Base-by-base conservation (phyloP, 2,113 vertebrate genomes). In the Piaya cayana region DNA sequence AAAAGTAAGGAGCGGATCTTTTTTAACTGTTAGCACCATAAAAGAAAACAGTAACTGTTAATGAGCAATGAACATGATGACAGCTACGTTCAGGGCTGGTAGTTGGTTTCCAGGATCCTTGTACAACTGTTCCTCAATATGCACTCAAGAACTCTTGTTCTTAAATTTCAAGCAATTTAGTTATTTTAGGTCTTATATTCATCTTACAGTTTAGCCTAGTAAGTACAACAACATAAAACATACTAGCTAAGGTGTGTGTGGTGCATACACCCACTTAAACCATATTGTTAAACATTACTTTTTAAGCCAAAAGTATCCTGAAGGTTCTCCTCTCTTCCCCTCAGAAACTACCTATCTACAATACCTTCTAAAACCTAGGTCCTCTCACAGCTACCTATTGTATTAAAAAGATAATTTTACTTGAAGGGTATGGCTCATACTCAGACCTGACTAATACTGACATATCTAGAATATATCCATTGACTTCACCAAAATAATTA, bases 1-100 rank as follows among this genome's bases (percentile, higher is more conserved):
- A 99, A 37, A 91, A 99, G 95, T 64, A 99, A 97, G 16, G 99
- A 99, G 15, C 99, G 99, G 37, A 99, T 98, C 96, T 99, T 99
- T 97, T 99, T 99, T 89, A 99, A 95, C 99, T 99, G 97, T 79
- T 95, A 69, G 62, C 13, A 92, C 8, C 74, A 60, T 32, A 82
- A 93, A 78, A 82, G 36, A 79, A 60, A 92, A 37, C 50, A 79
- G 58, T 43, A 59, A 82, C 15, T 55, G 12, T 55, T 82, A 77
- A 36, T 23, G 9, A 92, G 26, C 13, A 65, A 55, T 43, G 58
- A 63, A 70, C 34, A 34, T 2, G 72, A 16, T 13, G 16, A 45
- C 11, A 47, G 8, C 32, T 64, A 37, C 6, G 18, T 60, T 92
- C 58, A 72, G 42, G 8, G 30, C 20, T 23, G 9, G 23, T 12